Base-by-base conservation (phyloP, 1,140 invertebrate species). In the Listronotus bonariensis region DNA sequence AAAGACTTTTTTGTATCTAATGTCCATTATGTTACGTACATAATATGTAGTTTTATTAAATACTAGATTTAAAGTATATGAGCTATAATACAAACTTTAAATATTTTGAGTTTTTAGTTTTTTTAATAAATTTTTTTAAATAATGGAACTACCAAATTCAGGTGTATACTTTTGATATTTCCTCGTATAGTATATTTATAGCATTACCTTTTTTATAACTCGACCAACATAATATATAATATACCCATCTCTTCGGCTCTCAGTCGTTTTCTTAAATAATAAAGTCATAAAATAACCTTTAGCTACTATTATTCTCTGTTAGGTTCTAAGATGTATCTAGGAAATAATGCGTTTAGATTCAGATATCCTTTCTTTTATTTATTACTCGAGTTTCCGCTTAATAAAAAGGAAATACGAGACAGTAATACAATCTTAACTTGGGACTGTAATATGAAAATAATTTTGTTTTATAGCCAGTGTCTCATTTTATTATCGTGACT, bases 391-490 rank as follows among this genome's bases (percentile, higher is more conserved):
- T 9, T 14, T 55, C 53, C 34, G 34, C 11, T 42, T 38, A 55
- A 55, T 55, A 55, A 55, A 57, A 46, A 45, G 6, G 41, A 52
- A 36, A 40, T 51, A 51, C 34, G 43, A 60, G 32, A 40, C 43
- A 48, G 43, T 51, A 51, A 52, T 18, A 38, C 36, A 51, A 52
- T 52, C 45, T 34, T 14, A 60, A 46, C 57, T 18, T 40, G 36
- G 38, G 32, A 45, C 20, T 41, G 32, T 31, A 53, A 34, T 32
- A 55, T 43, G 31, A 55, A 42, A 46, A 63, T 63, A 63, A 63
- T 55, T 63, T 63, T 55, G 41, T 14, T 63, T 63, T 63, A 63
- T 55, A 31, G 20, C 43, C n/a, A 17, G 42, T 55, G 52, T 48
- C 43, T 55, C 17, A 55, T 55, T 63, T 63, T 63, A 55, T 55